Base-by-base conservation (phyloP, 1,140 invertebrate species). In the Mylabris phalerata region DNA sequence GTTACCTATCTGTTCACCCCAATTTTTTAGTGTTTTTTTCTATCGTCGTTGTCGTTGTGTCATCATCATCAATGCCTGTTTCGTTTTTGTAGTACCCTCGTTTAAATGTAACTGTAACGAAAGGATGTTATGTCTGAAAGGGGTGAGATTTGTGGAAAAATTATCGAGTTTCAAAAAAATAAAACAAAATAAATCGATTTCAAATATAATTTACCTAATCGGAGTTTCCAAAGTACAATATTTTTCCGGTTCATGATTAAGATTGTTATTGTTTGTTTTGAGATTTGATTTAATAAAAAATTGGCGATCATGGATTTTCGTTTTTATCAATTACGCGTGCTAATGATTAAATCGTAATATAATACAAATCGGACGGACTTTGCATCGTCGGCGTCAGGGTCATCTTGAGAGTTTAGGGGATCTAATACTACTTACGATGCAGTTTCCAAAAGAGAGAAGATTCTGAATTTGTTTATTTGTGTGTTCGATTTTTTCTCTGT, bases 111-210 rank as follows among this genome's bases (percentile, higher is more conserved):
- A 32, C 32, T 32, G 32, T 32, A 42, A 11, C 11, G 9, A 49
- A 48, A 60, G 58, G 58, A 60, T 60, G 58, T 60, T 60, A 54
- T 60, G 58, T 60, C 58, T 60, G 48, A 46, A 60, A 60, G 55
- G 58, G 58, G 58, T 60, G 51, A 32, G 32, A 32, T 32, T 32
- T 60, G 50, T 60, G 43, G 55, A 60, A 49, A 60, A 60, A 60
- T 60, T 32, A n/a, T n/a, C 27, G 46, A 48, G 19, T 9, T 3
- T 26, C 9, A 11, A 25, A 25, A 47, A 47, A 19, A 47, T 19
- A 26, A 47, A 48, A 32, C 19, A 26, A 26, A 48, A 32, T 48
- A 32, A 25, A 32, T 48, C 2, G 45, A 13, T 47, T 19, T 26
- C 45, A 47, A 47, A 3, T 47, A 19, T 19, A 19, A 19, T 19